Evolutionary conservation across 2,888 invertebrate species (phyloP).

Genomic region (Hirudinaria manillensis): DNA sequence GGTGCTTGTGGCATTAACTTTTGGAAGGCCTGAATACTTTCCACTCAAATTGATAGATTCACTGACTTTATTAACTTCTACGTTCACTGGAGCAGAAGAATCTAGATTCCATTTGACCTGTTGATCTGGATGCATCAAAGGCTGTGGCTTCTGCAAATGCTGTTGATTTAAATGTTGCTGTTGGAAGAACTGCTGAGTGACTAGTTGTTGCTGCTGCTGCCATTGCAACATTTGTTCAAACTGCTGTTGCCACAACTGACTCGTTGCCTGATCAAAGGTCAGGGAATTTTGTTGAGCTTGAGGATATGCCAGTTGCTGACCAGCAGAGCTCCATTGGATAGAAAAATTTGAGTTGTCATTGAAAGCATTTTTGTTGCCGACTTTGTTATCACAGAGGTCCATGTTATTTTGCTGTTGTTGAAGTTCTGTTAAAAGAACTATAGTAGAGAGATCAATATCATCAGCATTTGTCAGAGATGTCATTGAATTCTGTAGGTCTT

Average conservation of each 20-base stretch:
- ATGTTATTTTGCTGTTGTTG: conserved; percentile 32
- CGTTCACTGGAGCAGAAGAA: background rate
- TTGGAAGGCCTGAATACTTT: background rate
- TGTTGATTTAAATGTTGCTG: conserved; percentile 29
- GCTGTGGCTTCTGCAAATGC: conserved; percentile 44
- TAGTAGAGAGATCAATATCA: conserved; percentile 28
- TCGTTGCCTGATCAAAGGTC: conserved; percentile 4
- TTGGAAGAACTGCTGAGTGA: conserved; percentile 26
- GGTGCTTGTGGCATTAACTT: background rate
- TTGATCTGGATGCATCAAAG: conserved; percentile 44
- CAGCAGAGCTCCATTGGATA: conserved; percentile 13
- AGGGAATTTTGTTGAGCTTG: conserved; percentile 37
- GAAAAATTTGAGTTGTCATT: conserved; percentile 18
- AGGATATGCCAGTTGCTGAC: conserved; percentile 27
- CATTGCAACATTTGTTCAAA: conserved; percentile 35
- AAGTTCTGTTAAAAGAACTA: conserved; percentile 43
- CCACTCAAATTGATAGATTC: background rate
- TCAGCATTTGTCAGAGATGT: conserved; percentile 14
- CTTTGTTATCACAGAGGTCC: conserved; percentile 11
- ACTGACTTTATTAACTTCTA: background rate
- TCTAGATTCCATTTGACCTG: conserved; percentile 11
- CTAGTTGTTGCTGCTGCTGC: conserved; percentile 52
- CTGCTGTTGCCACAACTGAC: conserved; percentile 30
- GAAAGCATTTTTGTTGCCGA: background rate
- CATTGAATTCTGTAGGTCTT: background rate